A percentile compares a stretch with the other conserved stretches of the same genome.
These are phyloP conservation scores for Prionace glauca DNA, from an alignment of 2,797 vertebrate genomes.

Conservation along the genomic window DNA sequence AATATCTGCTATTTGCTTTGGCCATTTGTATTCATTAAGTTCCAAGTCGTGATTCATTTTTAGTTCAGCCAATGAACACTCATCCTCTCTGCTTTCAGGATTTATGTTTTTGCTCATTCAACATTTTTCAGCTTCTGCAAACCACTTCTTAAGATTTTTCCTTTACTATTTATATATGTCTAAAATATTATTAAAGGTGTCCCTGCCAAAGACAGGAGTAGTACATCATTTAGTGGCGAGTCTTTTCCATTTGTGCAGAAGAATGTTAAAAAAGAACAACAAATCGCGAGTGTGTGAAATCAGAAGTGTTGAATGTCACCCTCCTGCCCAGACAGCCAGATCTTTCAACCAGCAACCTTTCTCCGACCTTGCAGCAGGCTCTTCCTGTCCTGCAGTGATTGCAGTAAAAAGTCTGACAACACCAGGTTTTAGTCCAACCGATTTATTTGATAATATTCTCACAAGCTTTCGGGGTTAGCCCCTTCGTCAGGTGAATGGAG, in stretches of 20 bases:
- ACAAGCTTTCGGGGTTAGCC: no score
- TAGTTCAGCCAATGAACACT: background rate
- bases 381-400: background rate
- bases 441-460: no score
- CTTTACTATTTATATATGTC: background rate
- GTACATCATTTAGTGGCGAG: background rate
- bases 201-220: background rate
- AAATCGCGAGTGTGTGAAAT: background rate
- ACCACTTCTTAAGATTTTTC: background rate
- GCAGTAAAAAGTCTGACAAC: no score
- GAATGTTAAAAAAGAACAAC: conserved; percentile 14
- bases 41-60: conserved; percentile 9
- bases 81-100: background rate
- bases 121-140: background rate
- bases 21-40: background rate
- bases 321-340: background rate
- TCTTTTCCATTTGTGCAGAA: background rate
- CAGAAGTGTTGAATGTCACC: background rate
- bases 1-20: background rate
- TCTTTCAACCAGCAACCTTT: background rate
- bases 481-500: no score
- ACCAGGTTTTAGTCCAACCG: no score
- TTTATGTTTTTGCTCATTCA: background rate
- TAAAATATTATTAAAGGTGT: background rate
- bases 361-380: background rate